A percentile compares a stretch with the other conserved stretches of the same genome.
These are phyloP conservation scores for Sepioteuthis lessoniana DNA, from an alignment of 2,888 invertebrate genomes.

Conservation along the genomic window DNA sequence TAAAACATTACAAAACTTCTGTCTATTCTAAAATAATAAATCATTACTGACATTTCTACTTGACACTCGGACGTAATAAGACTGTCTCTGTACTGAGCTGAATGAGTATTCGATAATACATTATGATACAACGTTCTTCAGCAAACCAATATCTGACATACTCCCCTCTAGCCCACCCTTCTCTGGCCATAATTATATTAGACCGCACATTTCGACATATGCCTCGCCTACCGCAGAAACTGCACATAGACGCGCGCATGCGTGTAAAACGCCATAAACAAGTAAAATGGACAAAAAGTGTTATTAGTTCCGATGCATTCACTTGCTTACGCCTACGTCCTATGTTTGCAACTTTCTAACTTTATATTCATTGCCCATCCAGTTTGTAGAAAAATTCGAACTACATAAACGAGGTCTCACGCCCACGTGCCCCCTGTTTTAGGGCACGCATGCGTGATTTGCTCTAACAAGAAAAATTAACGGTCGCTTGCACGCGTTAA, in stretches of 20 bases:
- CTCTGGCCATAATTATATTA: not conserved
- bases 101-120: not conserved
- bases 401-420: not conserved
- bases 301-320: not conserved
- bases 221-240: conserved; percentile 16
- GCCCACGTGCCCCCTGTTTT: not conserved
- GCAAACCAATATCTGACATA: not conserved
- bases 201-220: not conserved
- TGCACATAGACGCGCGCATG: not conserved
- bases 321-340: not conserved
- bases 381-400: not conserved
- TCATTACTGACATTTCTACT: not conserved
- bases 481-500: not conserved
- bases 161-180: not conserved
- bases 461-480: conserved; percentile 9
- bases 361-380: not conserved
- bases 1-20: not conserved
- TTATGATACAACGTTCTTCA: not conserved
- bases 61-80: not conserved
- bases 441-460: not conserved
- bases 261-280: not conserved
- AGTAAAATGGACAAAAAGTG: not conserved
- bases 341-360: not conserved
- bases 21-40: too few relatives aligned
- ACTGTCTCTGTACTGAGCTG: not conserved